Conservation (phyloP, 2,797 vertebrate species). For the Coregonus sp. region DNA sequence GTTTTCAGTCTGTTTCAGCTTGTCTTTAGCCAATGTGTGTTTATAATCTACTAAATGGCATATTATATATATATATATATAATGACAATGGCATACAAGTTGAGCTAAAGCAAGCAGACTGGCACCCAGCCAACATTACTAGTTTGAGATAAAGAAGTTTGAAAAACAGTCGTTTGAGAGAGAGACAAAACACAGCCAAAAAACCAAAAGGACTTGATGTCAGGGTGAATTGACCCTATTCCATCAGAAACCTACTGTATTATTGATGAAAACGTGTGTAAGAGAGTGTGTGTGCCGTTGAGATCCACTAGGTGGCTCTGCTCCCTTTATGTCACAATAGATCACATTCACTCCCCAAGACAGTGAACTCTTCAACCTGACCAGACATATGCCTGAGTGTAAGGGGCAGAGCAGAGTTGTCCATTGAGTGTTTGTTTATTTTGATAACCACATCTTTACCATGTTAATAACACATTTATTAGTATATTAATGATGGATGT, state of each 20-base stretch:
- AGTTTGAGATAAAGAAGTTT: background rate
- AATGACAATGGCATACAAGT: background rate
- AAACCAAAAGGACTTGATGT: background rate
- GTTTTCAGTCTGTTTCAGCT: background rate
- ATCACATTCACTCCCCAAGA: background rate
- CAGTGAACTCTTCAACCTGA: background rate
- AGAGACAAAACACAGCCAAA: background rate
- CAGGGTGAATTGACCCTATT: background rate
- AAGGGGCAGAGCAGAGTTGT: background rate
- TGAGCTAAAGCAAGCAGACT: background rate
- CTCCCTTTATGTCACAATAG: background rate
- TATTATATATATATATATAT: no score
- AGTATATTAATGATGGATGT: background rate
- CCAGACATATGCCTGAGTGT: background rate
- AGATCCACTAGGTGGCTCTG: slow-evolving; percentile 49
- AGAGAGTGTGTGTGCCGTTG: background rate
- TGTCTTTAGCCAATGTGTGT: background rate
- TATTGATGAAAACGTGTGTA: background rate
- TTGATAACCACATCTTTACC: no score
- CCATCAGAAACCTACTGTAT: background rate
- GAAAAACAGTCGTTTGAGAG: background rate
- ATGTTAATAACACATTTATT: background rate
- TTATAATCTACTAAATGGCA: background rate
- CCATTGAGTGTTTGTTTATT: background rate
- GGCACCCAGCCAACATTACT: background rate